phyloP scores from a whole-genome alignment of 30 jellyfish, hydroid and myxozoan genomes.

The Cassiopea xamachana region DNA sequence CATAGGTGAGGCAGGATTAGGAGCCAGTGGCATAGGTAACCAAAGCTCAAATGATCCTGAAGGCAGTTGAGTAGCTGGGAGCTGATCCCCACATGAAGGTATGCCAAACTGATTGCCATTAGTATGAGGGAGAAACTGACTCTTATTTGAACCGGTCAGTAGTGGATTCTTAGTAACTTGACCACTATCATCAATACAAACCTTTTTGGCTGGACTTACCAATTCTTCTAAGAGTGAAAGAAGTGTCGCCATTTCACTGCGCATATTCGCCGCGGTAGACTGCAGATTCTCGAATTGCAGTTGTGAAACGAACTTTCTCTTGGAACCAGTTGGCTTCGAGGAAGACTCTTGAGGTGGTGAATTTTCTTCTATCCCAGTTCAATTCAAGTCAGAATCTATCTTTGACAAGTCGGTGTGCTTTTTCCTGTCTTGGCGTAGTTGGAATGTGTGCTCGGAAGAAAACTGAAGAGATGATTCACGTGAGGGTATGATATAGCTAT shows the following conservation, averaged over 20 bases:
- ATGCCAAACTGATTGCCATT: slow-evolving; percentile 29
- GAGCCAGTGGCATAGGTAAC: slow-evolving; percentile 1
- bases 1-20: background rate
- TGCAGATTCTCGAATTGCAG: slow-evolving; percentile 12
- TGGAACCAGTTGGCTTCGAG: slow-evolving; percentile 6
- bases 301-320: slow-evolving; percentile 15
- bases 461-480: background rate
- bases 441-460: slow-evolving; percentile 14
- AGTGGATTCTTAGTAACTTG: background rate
- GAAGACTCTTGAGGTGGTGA: background rate
- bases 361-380: background rate
- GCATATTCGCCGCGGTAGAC: background rate
- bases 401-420: background rate
- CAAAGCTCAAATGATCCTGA: background rate
- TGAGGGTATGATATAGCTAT: background rate
- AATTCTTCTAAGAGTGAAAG: slow-evolving; percentile 5
- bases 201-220: background rate
- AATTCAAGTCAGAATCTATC: background rate
- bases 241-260: slow-evolving; percentile 1
- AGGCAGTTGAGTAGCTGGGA: background rate
- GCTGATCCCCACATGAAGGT: slow-evolving; percentile 26
- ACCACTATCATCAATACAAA: background rate
- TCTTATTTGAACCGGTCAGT: slow-evolving; percentile 1
- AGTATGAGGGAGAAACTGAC: slow-evolving; percentile 18
- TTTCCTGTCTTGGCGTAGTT: too few species aligned